Percentiles rank a stretch among this genome's conserved stretches.
phyloP scores from a whole-genome alignment of 2,888 invertebrate species.

The Anthrax anthrax region DNA sequence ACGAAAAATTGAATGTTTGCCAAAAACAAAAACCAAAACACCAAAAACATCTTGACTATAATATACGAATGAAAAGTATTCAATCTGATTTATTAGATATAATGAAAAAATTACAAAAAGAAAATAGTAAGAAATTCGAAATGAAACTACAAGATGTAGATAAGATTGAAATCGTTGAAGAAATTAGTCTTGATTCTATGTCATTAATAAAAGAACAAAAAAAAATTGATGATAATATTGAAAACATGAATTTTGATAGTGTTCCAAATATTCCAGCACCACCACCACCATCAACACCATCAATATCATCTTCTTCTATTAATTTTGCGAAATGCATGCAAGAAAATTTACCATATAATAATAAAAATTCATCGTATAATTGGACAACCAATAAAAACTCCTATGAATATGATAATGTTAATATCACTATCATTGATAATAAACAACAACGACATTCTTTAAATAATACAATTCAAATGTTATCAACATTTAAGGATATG shows the following conservation, averaged over 20 bases:
- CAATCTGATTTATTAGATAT: not conserved
- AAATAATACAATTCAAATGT: constrained; percentile 14
- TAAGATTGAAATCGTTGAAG: constrained; percentile 1
- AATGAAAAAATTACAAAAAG: not conserved
- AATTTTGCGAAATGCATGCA: no score
- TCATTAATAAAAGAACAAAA: not conserved
- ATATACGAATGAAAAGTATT: not conserved
- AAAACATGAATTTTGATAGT: constrained; percentile 18
- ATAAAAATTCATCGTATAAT: no score
- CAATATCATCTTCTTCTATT: constrained; percentile 10
- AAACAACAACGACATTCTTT: constrained; percentile 4
- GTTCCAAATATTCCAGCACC: constrained; percentile 39
- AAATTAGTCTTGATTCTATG: constrained; percentile 1
- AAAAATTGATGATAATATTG: not conserved
- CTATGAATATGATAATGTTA: no score
- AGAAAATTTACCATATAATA: no score
- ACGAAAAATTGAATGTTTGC: constrained; percentile 11
- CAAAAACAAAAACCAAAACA: not conserved
- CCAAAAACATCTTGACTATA: no score
- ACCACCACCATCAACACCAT: constrained; percentile 25
- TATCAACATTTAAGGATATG: constrained; percentile 32
- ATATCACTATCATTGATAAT: no score
- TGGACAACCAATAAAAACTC: no score
- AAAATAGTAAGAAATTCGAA: not conserved
- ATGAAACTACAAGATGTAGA: not conserved